Base-by-base conservation (phyloP, 2,113 vertebrate species). In the Ariopsis seemanni region DNA sequence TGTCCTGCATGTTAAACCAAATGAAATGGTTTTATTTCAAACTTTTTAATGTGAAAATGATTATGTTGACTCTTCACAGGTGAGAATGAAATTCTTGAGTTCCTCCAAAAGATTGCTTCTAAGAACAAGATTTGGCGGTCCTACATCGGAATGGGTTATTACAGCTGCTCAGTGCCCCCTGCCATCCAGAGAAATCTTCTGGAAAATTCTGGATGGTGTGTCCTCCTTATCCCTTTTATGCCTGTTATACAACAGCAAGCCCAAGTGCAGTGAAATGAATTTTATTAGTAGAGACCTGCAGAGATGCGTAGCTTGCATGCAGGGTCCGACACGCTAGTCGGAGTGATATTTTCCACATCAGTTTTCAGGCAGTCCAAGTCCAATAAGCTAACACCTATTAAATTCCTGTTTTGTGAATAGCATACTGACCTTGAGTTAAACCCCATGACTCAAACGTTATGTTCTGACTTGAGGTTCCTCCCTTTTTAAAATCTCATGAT, bases 141-240 rank as follows among this genome's bases (percentile, higher is more conserved):
- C 1, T 99, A 99, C 53, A 99, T 99, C 57, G 98, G 98, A 88
- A 99, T 99, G 98, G 98, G 98, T 77, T 99, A 99, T 93, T 99
- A 99, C 91, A 98, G 96, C 94, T 99, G 98, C 92, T 97, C 96
- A 0, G 96, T 98, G 25, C 98, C 98, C 0, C 97, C 96, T 11
- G 94, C 97, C 84, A 98, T 99, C 81, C 92, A 97, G 81, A 93
- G 98, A 25, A 99, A 99, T 90, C 95, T 99, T 63, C 87, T 99
- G 94, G 97, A 99, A 94, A 99, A 99, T 74, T 94, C 98, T 27
- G 98, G 98, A 96, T 99, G 98, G 98, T 99, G 96, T 65, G 96
- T 96, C 84, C 50, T 10, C 96, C 82, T 55, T 5, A 82, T 86
- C 75, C 58, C 58, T 27, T 20, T 60, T 82, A 48, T 52, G 25